Base-by-base conservation (phyloP, 1,140 invertebrate genomes). In the Drosophila burlai region DNA sequence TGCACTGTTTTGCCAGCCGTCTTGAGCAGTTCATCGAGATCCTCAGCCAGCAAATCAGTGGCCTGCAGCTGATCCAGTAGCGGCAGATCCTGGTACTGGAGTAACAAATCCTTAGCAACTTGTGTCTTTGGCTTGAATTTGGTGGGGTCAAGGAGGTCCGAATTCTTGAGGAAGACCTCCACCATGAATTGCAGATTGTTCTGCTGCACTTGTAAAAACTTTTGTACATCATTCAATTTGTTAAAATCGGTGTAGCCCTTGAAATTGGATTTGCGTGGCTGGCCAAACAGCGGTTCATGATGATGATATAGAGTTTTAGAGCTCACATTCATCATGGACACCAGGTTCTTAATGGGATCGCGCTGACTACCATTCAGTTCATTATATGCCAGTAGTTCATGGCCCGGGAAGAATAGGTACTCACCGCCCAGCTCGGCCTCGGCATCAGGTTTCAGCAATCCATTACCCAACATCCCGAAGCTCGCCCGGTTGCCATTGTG, bases 41-140 rank as follows among this genome's bases (percentile, higher is more conserved):
- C 77, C 72, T 77, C 42, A 9, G 91, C 71, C 16, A 92, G 42
- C 16, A 82, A 72, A 31, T 92, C n/a, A 3, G 71, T 38, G 4
- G 57, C 76, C 6, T 58, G 16, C 1, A 55, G 45, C 26, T 92
- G 91, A 34, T 92, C 91, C n/a, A 80, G 64, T 6, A 46, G 6
- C 0, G 91, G 79, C 40, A 92, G 24, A 13, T 60, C 64, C 11
- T 91, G 86, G 63, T 92, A 92, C 49, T 92, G 75, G 0, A 55
- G 54, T 15, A 92, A 24, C 1, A 92, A 55, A 49, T 82, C 86
- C 54, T 86, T 92, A 3, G 92, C 89, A 13, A 83, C 66, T 2
- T 66, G 74, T 0, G 80, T 80, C 49, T 92, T 90, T 18, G 91
- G 54, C 43, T 76, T 76, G 34, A 92, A 80, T 38, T 80, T 74